Evolutionary conservation across 2,888 invertebrate genomes (phyloP), one percentile per base, ranked within the genome.

Genomic region (Coelopa pilipes): DNA sequence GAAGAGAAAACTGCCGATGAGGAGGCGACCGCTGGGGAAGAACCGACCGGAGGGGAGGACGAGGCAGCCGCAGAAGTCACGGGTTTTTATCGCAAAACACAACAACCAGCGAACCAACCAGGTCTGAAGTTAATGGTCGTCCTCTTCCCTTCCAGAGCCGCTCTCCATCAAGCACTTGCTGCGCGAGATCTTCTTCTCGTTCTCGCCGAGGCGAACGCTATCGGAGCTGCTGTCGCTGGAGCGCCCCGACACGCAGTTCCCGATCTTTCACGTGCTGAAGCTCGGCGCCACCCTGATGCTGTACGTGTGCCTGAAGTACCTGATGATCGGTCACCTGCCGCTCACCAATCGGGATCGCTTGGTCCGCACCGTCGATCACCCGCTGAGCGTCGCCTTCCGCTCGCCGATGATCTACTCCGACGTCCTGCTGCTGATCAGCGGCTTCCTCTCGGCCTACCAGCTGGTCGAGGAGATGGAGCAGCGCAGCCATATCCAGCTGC

Each of bases 261-360:
- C 90, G 49, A 92, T 93, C 82, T 90, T 94, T 75, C 92, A 94
- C 79, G 92, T 94, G 3, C 89, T 94, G 49, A 89, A 93, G 77
- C 90, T 91, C n/a, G 80, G 92, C 53, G 90, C 91, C 72, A 92
- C 92, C 3, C 80, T 92, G 1, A 89, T 91, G 76, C 86, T 93
- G 74, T 90, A 93, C 78, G 81, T 92, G 13, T 92, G 91, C 9
- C 91, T 93, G 82, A 93, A 93, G 86, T 90, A 92, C 79, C 88
- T 93, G 75, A 90, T 92, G 68, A 88, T 92, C 9, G 90, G 90
- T 24, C 89, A 90, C 74, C 89, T 90, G 80, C 92, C 93, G 0
- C 90, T 90, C 79, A 90, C 90, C 73, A 93, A 93, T 84, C 89
- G 93, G 12, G 86, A 86, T 62, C 81, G 82, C 63, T 78, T 86